Percentiles rank a stretch among this genome's conserved stretches.
Conservation (phyloP, 2,113 vertebrate genomes). For the Rhinopomastus cyanomelas region DNA sequence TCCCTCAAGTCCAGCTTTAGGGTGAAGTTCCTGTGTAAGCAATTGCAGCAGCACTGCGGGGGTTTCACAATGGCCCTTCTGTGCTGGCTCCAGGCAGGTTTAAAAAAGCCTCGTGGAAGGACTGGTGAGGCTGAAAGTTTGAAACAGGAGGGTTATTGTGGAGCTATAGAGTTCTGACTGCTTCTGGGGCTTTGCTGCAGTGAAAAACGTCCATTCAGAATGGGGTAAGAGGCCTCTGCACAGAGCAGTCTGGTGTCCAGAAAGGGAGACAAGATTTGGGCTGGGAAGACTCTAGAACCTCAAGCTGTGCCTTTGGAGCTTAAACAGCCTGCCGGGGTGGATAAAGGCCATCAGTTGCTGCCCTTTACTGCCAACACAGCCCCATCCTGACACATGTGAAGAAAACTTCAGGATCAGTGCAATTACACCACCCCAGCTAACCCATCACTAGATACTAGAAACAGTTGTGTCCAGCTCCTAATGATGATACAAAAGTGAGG, state of each 20-base stretch:
- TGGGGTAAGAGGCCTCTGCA: neutral
- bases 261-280: neutral
- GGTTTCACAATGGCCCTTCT: conserved; percentile 44
- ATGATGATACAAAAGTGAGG: neutral
- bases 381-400: rapidly evolving
- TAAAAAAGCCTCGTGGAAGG: neutral
- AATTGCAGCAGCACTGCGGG: neutral
- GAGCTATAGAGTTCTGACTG: neutral
- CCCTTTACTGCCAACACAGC: neutral
- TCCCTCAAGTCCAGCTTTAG: neutral
- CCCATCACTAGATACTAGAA: neutral
- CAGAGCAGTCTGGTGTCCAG: neutral
- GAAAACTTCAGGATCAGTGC: neutral
- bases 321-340: neutral
- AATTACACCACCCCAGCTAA: rapidly evolving
- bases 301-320: rapidly evolving
- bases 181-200: neutral
- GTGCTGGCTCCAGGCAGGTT: conserved; percentile 7
- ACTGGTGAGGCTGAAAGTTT: neutral
- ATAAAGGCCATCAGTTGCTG: neutral
- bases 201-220: neutral
- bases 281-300: neutral
- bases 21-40: conserved; percentile 31
- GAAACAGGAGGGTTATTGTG: conserved; percentile 46
- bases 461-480: neutral